These are phyloP conservation scores for Selene dorsalis DNA, from an alignment of 2,797 vertebrate species.

Conservation along the genomic window DNA sequence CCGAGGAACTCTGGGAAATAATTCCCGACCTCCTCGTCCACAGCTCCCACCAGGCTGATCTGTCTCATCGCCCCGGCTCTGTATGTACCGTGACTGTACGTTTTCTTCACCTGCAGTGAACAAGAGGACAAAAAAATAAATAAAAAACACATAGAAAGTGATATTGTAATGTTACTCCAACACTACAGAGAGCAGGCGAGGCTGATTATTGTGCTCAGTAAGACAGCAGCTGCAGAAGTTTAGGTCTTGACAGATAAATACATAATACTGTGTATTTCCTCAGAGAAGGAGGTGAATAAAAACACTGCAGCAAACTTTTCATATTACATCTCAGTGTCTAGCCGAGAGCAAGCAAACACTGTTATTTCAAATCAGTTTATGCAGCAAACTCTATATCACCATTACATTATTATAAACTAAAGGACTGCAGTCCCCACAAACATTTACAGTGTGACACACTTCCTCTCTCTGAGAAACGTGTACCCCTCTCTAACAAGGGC, in stretches of 20 bases:
- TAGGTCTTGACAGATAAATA: neutral
- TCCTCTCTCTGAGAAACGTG: neutral
- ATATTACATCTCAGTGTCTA: neutral
- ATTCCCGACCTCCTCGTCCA: slow-evolving; percentile 98
- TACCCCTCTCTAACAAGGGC: neutral
- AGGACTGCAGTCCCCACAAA: neutral
- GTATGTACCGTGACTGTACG: slow-evolving; percentile 97
- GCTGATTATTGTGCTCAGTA: neutral
- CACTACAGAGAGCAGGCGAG: neutral
- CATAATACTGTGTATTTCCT: neutral
- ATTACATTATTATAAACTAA: neutral
- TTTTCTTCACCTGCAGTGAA: slow-evolving; percentile 91
- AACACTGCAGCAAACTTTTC: neutral
- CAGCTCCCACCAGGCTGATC: slow-evolving; percentile 98
- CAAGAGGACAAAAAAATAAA: slow-evolving; percentile 44
- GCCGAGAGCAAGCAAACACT: neutral
- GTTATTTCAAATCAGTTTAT: neutral
- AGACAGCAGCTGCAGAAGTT: neutral
- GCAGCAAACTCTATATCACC: neutral
- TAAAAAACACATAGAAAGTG: neutral
- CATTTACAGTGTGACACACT: neutral
- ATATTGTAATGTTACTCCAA: neutral
- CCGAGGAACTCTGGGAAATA: slow-evolving; percentile 97
- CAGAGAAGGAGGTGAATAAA: neutral
- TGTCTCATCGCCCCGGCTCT: slow-evolving; percentile 98